Conservation (phyloP, 2,113 vertebrate species). For the Alethe castanea region DNA sequence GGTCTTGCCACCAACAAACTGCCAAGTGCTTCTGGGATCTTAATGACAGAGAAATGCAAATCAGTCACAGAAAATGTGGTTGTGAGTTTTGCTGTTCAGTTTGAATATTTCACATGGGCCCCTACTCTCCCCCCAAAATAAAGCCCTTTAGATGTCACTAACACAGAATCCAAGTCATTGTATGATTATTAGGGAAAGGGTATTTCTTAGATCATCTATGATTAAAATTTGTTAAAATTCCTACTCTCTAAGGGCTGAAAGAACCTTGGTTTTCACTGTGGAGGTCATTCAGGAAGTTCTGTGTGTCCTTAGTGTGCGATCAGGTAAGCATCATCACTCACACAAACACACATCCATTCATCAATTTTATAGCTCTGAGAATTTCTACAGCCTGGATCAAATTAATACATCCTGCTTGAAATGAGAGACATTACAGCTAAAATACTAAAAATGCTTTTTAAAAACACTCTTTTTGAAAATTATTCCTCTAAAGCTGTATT, state of each 20-base stretch:
- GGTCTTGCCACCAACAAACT: constrained; percentile 50
- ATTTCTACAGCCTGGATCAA: not conserved
- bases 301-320: not conserved
- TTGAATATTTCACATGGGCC: not conserved
- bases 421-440: not conserved
- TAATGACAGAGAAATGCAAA: constrained; percentile 28
- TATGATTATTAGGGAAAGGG: not conserved
- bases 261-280: not conserved
- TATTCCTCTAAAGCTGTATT: not conserved
- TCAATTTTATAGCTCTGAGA: not conserved
- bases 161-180: not conserved
- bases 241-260: not conserved
- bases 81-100: not conserved
- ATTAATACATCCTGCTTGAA: not conserved
- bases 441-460: not conserved
- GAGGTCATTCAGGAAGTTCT: not conserved
- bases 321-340: not conserved
- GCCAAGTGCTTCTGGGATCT: constrained; percentile 3
- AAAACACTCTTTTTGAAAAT: not conserved
- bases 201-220: not conserved
- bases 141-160: not conserved
- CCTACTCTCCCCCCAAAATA: not conserved
- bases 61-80: not conserved
- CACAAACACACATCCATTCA: not conserved
- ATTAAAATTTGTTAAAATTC: not conserved